Evolutionary conservation across 2,113 vertebrate species (phyloP).

Genomic region (Oophaga pumilio): DNA sequence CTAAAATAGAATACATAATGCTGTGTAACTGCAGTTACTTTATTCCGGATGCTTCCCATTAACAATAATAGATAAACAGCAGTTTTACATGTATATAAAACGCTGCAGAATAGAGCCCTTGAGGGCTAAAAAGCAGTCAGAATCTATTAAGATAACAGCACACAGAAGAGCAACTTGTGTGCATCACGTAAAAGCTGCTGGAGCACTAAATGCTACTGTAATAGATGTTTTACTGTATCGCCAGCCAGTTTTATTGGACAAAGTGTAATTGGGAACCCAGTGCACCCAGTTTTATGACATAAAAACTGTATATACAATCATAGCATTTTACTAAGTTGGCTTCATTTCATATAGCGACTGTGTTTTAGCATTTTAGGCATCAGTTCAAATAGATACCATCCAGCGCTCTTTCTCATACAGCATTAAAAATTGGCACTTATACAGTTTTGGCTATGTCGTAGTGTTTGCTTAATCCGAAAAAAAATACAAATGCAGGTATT

Average conservation of each 20-base stretch:
- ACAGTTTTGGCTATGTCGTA: neutral
- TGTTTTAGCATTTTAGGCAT: neutral
- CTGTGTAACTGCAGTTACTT: constrained; percentile 2
- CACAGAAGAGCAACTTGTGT: constrained; percentile 57
- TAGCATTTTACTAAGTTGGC: constrained; percentile 3
- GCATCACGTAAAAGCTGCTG: constrained; percentile 56
- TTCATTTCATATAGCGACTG: constrained; percentile 17
- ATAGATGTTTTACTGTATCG: constrained; percentile 56
- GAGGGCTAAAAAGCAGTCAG: constrained; percentile 55
- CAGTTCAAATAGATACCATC: neutral
- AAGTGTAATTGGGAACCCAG: constrained; percentile 52
- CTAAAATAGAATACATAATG: neutral
- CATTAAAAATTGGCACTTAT: neutral
- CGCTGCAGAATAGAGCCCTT: constrained; percentile 48
- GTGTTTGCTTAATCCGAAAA: neutral
- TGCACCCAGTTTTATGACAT: constrained; percentile 41
- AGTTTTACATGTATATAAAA: constrained; percentile 55
- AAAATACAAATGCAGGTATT: no score
- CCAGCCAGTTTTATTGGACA: constrained; percentile 45
- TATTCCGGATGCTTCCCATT: constrained; percentile 28
- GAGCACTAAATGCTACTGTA: constrained; percentile 55
- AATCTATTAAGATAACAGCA: constrained; percentile 55
- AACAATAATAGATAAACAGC: constrained; percentile 55
- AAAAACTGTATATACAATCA: constrained; percentile 25
- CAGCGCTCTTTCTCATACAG: neutral